phyloP scores from a whole-genome alignment of 2,888 invertebrate species.

The Drepanosiphum platanoidis region DNA sequence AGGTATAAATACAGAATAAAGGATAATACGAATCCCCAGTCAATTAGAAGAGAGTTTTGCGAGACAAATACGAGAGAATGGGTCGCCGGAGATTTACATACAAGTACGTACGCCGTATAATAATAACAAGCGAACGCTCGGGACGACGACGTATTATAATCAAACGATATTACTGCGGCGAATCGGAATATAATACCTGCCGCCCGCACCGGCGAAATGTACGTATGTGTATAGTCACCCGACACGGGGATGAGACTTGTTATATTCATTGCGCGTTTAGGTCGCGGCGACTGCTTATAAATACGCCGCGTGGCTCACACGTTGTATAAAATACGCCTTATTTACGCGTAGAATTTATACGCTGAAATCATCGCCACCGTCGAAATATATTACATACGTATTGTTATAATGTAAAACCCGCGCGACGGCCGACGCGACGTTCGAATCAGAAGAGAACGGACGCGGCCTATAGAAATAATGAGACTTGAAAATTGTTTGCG shows the following conservation, averaged over 20 bases:
- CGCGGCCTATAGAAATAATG: too few species aligned
- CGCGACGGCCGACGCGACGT: too few species aligned
- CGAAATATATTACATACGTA: not conserved
- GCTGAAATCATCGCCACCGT: constrained; percentile 4
- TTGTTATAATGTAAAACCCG: not conserved
- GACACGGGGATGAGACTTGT: too few species aligned
- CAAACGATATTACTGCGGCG: not conserved
- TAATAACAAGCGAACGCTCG: not conserved
- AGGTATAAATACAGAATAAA: too few species aligned
- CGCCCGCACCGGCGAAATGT: not conserved
- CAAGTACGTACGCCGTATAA: not conserved
- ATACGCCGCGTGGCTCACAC: too few species aligned
- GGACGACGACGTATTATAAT: not conserved
- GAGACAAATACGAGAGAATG: not conserved
- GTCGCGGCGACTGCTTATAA: too few species aligned
- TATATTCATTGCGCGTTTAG: too few species aligned
- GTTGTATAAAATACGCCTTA: too few species aligned
- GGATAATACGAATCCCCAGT: constrained; percentile 20
- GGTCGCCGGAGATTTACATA: not conserved
- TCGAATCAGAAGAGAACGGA: too few species aligned
- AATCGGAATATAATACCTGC: not conserved
- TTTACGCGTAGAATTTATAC: constrained; percentile 8
- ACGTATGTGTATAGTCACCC: too few species aligned
- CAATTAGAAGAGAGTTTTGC: constrained; percentile 34
- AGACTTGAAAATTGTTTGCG: too few species aligned